Evolutionary conservation across 2,888 invertebrate genomes (phyloP).

Genomic region (Agrochola macilenta): DNA sequence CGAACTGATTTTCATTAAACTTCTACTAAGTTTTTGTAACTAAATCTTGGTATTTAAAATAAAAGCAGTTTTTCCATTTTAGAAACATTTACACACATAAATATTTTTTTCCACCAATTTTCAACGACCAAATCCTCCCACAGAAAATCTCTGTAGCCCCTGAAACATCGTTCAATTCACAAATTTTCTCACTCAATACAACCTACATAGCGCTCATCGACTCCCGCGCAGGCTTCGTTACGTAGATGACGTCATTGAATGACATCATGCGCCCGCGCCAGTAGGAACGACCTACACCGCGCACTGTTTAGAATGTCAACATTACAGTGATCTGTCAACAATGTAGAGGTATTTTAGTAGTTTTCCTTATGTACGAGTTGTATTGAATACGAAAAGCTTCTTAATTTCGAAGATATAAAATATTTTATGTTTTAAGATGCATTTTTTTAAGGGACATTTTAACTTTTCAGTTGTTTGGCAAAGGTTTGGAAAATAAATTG

Average conservation of each 20-base stretch:
- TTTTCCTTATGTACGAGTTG: constrained; percentile 4
- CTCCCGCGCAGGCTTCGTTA: constrained; percentile 56
- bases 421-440: too few relatives aligned
- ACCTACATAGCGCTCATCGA: constrained; percentile 41
- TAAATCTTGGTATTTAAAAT: too few relatives aligned
- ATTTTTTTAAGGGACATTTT: too few relatives aligned
- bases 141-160: not conserved
- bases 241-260: constrained; percentile 64
- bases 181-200: constrained; percentile 12
- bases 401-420: not conserved
- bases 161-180: not conserved
- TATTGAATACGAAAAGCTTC: too few relatives aligned
- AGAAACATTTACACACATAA: too few relatives aligned
- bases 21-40: too few relatives aligned
- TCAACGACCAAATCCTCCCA: too few relatives aligned
- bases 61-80: too few relatives aligned
- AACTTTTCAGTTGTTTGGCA: too few relatives aligned
- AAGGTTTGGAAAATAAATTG: too few relatives aligned
- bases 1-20: too few relatives aligned
- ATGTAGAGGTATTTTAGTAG: constrained; percentile 2
- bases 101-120: too few relatives aligned
- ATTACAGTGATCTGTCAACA: constrained; percentile 32
- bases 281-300: constrained; percentile 60
- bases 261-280: constrained; percentile 63
- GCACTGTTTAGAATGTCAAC: constrained; percentile 39